A percentile compares a stretch with the other conserved stretches of the same genome.
These are phyloP conservation scores for Thamnaconus septentrionalis DNA, from an alignment of 2,113 vertebrate species.

Conservation along the genomic window DNA sequence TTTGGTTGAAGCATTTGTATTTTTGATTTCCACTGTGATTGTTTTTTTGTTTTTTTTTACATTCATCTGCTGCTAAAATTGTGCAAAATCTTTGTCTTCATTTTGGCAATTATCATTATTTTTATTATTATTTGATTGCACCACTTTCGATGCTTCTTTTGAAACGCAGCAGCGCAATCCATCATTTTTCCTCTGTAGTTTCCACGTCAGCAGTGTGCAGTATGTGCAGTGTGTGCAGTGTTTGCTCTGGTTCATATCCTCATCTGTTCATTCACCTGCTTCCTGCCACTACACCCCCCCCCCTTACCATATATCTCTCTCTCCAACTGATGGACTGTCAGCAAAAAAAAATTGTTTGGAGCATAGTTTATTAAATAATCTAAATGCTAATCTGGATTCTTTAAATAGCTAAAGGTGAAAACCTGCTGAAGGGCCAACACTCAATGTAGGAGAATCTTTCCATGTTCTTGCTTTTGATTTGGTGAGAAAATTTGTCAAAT, in stretches of 20 bases:
- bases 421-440: too few species aligned
- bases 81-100: too few species aligned
- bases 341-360: constrained; percentile 16
- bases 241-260: not conserved
- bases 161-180: not conserved
- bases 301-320: constrained; percentile 67
- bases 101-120: not conserved
- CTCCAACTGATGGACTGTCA: constrained; percentile 40
- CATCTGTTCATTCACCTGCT: constrained; percentile 73
- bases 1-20: not conserved
- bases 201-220: not conserved
- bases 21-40: not conserved
- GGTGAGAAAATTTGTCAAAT: too few species aligned
- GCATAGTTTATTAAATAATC: too few species aligned
- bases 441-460: too few species aligned
- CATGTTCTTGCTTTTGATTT: too few species aligned
- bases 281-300: constrained; percentile 85
- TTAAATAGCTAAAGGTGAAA: too few species aligned
- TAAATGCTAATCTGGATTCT: too few species aligned
- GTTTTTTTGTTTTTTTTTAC: not conserved
- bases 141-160: not conserved
- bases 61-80: not conserved
- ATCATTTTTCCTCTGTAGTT: not conserved
- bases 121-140: constrained; percentile 4
- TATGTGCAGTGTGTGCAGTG: too few species aligned